These are phyloP conservation scores for Lipophrys pholis DNA, from an alignment of 2,113 vertebrate genomes.

Conservation along the genomic window DNA sequence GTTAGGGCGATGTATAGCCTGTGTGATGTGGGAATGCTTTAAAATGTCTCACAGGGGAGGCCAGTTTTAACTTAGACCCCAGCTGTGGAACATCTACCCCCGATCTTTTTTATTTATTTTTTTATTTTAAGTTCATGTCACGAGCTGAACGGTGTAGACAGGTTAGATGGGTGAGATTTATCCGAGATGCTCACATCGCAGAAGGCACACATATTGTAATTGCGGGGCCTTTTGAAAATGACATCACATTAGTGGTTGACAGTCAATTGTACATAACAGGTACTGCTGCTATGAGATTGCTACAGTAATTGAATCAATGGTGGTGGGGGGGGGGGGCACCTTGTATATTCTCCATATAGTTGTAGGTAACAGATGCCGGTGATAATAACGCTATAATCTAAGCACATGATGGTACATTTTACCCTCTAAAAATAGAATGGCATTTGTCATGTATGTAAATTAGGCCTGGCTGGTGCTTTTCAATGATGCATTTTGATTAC, in stretches of 20 bases:
- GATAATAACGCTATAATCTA: slow-evolving; percentile 23
- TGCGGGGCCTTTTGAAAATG: slow-evolving; percentile 54
- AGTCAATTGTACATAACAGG: slow-evolving; percentile 57
- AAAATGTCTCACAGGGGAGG: slow-evolving; percentile 4
- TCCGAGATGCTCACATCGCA: slow-evolving; percentile 37
- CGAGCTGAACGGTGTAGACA: slow-evolving; percentile 27
- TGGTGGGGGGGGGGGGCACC: slow-evolving; percentile 20
- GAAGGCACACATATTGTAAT: slow-evolving; percentile 37
- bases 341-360: slow-evolving; percentile 33
- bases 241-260: slow-evolving; percentile 54
- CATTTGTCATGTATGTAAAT: slow-evolving; percentile 12
- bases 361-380: slow-evolving; percentile 40
- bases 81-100: background rate
- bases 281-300: slow-evolving; percentile 39
- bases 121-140: too few species aligned
- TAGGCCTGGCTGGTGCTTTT: slow-evolving; percentile 8
- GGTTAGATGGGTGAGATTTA: slow-evolving; percentile 38
- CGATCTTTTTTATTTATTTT: too few species aligned
- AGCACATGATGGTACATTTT: slow-evolving; percentile 10
- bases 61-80: background rate
- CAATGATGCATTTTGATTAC: slow-evolving; percentile 19
- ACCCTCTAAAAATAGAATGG: background rate
- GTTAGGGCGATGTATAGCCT: slow-evolving; percentile 31
- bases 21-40: slow-evolving; percentile 35
- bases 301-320: slow-evolving; percentile 38